Base-by-base conservation (phyloP, 2,888 invertebrate genomes). In the Phyllotreta striolata region DNA sequence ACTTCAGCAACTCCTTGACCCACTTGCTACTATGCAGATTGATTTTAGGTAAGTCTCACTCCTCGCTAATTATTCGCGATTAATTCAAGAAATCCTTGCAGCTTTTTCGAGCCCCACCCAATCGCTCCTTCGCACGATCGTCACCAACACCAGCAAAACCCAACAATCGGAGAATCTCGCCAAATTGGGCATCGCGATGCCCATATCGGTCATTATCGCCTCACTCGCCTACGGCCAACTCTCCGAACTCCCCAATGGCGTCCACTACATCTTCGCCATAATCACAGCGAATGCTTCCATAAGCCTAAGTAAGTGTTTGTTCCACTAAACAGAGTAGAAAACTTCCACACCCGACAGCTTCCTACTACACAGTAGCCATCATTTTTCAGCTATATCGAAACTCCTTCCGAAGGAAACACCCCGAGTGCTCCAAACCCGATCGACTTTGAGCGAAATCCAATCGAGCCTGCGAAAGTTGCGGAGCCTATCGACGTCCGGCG, bases 91-190 rank as follows among this genome's bases (percentile, higher is more conserved):
- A n/a, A 41, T 10, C 41, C 41, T 56, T 56, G 43, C 5, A 56
- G 55, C 56, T 12, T 52, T 56, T 41, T 34, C 43, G n/a, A 57
- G 58, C 37, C 63, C 63, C 7, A n/a, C 12, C 14, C 58, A 57
- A 47, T 12, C 46, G 41, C 13, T 63, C 7, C 8, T 54, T 39
- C 52, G 52, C 7, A 40, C 52, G 13, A 63, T 52, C 37, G 14
- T 63, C 13, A 34, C 44, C 5, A 41, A 59, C 12, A 6, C 38
- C 8, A 52, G 37, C 5, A 13, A 24, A 14, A 10, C 51, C 10
- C 35, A 51, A n/a, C 59, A 51, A 37, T 24, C 52, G 1, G 14
- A 43, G 14, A 34, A 41, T 43, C 7, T 59, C 9, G 24, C 41
- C 3, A 59, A 51, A 52, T n/a, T 52, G 5, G 52, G 59, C 14